Evolutionary conservation across 2,113 vertebrate genomes (phyloP), one percentile per base, ranked within the genome.

Genomic region (Neolamprologus falcicula): DNA sequence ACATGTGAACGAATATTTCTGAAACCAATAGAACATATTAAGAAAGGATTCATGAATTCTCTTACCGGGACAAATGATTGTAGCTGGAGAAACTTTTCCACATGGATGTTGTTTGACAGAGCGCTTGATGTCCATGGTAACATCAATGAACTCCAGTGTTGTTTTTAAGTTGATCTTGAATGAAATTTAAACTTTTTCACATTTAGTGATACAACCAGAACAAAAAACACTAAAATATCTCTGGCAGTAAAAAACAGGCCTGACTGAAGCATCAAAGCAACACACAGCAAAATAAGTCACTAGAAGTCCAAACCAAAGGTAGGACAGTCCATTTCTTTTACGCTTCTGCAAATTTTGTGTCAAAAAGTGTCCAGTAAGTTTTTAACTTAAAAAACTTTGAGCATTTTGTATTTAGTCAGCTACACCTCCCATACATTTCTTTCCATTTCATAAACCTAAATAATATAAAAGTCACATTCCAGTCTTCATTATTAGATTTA

Each of bases 1-100:
- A 28, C 12, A 57, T 14, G 24, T 57, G 12, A 57, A 57, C 0
- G 24, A 26, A 57, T 57, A 57, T 57, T 57, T 26, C 24, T 26
- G 54, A 57, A 57, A 57, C 12, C 54, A 14, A 8, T 14, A 57
- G 12, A 57, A 26, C 24, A 26, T 57, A 57, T 26, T 57, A 5
- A 14, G 24, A 57, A 26, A 57, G 4, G 7, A 57, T 57, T 28
- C 54, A 2, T 57, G 1, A 26, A 26, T 57, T 57, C 7, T 28
- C 1, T 5, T 57, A 59, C 55, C 7, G 0, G 12, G 7, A 28
- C 54, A 57, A 57, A 57, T 14, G 12, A 57, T 5, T 33, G 10
- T 2, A 31, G 82, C 76, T 3, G 47, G 45, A 10, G 2, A 7
- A 2, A 1, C 1, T 0, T 1, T 0, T 2, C 0, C 0, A 84